phyloP scores from a whole-genome alignment of 1,140 invertebrate species.

The Drosophila nigromelanica region DNA sequence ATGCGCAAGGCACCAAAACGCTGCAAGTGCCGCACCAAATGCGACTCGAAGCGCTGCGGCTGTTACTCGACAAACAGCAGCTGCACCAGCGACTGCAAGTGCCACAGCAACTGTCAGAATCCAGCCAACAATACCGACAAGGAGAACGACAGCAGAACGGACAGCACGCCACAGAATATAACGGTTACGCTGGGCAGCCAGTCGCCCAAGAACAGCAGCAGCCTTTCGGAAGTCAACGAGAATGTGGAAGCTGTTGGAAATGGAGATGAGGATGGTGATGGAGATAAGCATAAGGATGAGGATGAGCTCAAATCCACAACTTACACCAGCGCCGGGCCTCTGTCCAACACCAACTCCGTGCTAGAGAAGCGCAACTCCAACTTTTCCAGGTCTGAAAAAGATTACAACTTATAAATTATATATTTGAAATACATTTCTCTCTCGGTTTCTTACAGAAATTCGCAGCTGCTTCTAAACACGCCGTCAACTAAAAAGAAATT shows the following conservation, averaged over 20 bases:
- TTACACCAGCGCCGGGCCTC: no score
- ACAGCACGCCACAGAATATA: neutral
- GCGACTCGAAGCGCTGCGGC: conserved; percentile 60
- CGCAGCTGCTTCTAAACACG: conserved; percentile 48
- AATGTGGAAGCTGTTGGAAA: neutral
- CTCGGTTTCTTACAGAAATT: conserved; percentile 46
- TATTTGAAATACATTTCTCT: neutral
- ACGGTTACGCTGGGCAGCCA: neutral
- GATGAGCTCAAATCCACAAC: neutral
- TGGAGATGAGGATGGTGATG: no score
- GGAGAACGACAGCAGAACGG: conserved; percentile 15
- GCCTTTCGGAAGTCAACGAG: neutral
- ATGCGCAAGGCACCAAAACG: neutral
- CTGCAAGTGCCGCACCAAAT: conserved; percentile 63
- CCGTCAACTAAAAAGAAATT: conserved; percentile 67
- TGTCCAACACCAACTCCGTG: neutral
- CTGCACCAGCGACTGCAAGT: conserved; percentile 51
- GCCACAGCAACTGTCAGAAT: conserved; percentile 47
- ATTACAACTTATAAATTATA: neutral
- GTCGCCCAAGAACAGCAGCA: neutral
- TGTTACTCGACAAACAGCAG: conserved; percentile 38
- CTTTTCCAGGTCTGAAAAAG: conserved; percentile 25
- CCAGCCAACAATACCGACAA: conserved; percentile 11
- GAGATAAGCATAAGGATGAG: neutral
- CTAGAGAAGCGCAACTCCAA: conserved; percentile 11